A percentile compares a stretch with the other conserved stretches of the same genome.
Evolutionary conservation across 2,113 vertebrate species (phyloP).

Genomic region (Gobiocypris rarus): DNA sequence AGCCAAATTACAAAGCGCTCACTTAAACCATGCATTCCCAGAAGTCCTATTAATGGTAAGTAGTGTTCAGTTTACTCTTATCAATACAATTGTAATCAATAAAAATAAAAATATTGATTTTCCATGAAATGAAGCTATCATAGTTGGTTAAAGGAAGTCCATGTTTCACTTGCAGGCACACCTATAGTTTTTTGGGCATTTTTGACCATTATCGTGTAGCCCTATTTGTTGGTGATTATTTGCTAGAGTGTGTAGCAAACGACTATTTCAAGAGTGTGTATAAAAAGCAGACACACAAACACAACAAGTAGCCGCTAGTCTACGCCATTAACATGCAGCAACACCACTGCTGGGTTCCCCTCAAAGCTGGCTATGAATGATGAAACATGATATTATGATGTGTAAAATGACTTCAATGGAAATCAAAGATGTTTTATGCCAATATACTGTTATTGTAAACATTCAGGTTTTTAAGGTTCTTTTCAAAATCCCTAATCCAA

Average conservation of each 20-base stretch:
- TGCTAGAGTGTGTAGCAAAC: constrained; percentile 23
- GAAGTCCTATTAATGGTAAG: too few relatives aligned
- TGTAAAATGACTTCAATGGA: not conserved
- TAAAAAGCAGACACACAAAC: constrained; percentile 36
- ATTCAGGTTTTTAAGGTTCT: not conserved
- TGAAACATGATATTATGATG: not conserved
- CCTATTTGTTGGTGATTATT: not conserved
- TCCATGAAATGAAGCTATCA: too few relatives aligned
- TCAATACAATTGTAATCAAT: too few relatives aligned
- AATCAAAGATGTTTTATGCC: not conserved
- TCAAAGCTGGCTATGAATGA: constrained; percentile 39
- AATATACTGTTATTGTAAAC: not conserved
- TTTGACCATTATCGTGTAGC: too few relatives aligned
- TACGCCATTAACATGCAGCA: constrained; percentile 42
- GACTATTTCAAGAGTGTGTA: not conserved
- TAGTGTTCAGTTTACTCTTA: too few relatives aligned
- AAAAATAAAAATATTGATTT: too few relatives aligned
- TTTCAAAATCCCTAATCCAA: not conserved
- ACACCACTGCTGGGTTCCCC: constrained; percentile 11
- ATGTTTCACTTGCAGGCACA: too few relatives aligned
- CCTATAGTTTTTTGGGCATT: too few relatives aligned
- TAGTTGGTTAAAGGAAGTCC: too few relatives aligned
- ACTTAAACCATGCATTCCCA: too few relatives aligned
- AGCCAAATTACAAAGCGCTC: too few relatives aligned
- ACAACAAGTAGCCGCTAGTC: constrained; percentile 46